Conservation (phyloP, 2,888 invertebrate species). For the Macaria liturata region DNA sequence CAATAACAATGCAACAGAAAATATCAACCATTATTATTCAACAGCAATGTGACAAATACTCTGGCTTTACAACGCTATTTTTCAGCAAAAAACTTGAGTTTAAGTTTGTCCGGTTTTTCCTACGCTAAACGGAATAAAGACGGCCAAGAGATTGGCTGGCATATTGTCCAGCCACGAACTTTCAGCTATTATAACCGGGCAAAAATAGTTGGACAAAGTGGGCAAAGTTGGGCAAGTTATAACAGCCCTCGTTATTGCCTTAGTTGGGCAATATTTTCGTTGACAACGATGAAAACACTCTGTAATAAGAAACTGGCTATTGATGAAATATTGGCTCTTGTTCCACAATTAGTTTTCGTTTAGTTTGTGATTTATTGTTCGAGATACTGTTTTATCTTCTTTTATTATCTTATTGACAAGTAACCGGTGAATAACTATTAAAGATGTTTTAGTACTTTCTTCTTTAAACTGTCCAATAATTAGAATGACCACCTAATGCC, state of each 20-base stretch:
- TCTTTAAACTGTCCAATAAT: too few relatives aligned
- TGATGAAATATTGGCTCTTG: constrained; percentile 23
- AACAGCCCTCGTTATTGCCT: constrained; percentile 75
- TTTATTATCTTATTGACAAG: too few relatives aligned
- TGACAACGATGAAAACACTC: constrained; percentile 62
- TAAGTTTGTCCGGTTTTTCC: constrained; percentile 29
- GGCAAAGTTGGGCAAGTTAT: constrained; percentile 58
- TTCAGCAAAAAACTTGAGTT: constrained; percentile 36
- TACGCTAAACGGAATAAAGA: constrained; percentile 53
- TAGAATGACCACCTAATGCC: too few relatives aligned
- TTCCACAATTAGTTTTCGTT: constrained; percentile 15
- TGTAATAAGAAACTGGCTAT: constrained; percentile 62
- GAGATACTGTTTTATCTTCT: too few relatives aligned
- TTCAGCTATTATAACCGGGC: constrained; percentile 74
- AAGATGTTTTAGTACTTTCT: too few relatives aligned
- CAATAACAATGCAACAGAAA: background rate
- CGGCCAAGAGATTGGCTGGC: constrained; percentile 53
- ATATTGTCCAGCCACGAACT: constrained; percentile 67
- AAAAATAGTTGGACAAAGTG: constrained; percentile 75
- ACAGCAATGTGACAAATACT: constrained; percentile 16
- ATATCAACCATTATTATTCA: background rate
- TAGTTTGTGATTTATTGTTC: background rate
- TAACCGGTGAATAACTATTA: too few relatives aligned
- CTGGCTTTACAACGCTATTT: constrained; percentile 27
- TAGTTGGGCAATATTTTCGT: constrained; percentile 79